Evolutionary conservation across 2,113 vertebrate species (phyloP).

Genomic region (Leptobrachium ailaonicum): DNA sequence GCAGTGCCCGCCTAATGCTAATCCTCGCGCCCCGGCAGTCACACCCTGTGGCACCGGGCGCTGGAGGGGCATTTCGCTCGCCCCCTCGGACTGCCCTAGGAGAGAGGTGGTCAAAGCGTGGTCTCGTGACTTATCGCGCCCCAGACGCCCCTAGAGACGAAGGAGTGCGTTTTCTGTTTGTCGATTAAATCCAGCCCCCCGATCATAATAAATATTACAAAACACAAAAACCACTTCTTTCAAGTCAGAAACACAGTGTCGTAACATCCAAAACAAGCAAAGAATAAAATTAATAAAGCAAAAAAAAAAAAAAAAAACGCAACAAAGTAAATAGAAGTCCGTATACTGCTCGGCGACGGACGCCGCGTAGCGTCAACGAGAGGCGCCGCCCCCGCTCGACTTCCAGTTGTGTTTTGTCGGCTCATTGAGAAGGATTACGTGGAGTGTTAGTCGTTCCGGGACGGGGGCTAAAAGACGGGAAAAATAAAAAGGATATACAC

Average conservation of each 20-base stretch:
- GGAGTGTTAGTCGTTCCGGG: background rate
- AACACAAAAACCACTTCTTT: slow-evolving; percentile 58
- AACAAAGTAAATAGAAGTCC: slow-evolving; percentile 23
- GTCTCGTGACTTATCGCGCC: background rate
- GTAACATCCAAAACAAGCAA: slow-evolving; percentile 62
- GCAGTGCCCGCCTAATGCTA: too few relatives aligned
- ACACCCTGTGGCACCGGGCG: too few relatives aligned
- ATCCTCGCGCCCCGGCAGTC: too few relatives aligned
- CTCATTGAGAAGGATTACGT: background rate
- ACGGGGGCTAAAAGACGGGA: background rate
- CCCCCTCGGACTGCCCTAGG: background rate
- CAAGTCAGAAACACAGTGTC: slow-evolving; percentile 62
- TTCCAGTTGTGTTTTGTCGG: background rate
- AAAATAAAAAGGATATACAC: background rate
- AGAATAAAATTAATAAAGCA: slow-evolving; percentile 29
- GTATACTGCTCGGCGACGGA: background rate
- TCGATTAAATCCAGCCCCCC: background rate
- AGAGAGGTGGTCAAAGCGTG: background rate
- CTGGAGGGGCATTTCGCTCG: background rate
- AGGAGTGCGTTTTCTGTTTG: background rate
- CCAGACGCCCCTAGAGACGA: background rate
- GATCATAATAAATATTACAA: slow-evolving; percentile 72
- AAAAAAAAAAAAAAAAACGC: slow-evolving; percentile 28
- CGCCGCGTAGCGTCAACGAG: slow-evolving; percentile 6
- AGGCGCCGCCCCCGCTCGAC: background rate